phyloP scores from a whole-genome alignment of 2,888 invertebrate species.

The Xestoiulus laeticollis region DNA sequence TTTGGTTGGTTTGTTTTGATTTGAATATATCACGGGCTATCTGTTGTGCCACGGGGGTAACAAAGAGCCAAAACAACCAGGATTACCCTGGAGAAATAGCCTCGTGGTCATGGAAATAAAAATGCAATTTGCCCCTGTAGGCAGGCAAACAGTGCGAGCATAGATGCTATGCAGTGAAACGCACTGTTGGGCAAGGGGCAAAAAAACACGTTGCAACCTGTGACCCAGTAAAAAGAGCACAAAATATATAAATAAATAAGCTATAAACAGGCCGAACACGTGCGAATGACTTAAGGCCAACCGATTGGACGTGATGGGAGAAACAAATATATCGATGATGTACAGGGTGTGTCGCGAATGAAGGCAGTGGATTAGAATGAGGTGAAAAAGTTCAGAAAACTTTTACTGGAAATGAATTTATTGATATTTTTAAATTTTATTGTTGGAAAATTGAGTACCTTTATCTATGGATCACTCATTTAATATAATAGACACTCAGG shows the following conservation, averaged over 20 bases:
- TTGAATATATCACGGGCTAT: conserved; percentile 7
- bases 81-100: neutral
- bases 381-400: neutral
- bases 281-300: neutral
- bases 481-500: too few relatives aligned
- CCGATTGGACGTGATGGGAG: neutral
- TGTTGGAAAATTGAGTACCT: too few relatives aligned
- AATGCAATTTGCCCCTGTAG: neutral
- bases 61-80: neutral
- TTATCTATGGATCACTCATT: too few relatives aligned
- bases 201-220: neutral
- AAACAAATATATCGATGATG: neutral
- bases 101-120: neutral
- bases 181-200: neutral
- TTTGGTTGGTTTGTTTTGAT: neutral
- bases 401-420: too few relatives aligned
- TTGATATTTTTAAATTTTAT: too few relatives aligned
- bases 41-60: neutral
- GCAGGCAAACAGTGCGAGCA: neutral
- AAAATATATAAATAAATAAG: conserved; percentile 14
- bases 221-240: neutral
- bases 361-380: too few relatives aligned
- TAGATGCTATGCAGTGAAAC: neutral
- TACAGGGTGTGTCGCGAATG: neutral
- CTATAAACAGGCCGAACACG: conserved; percentile 8